A percentile compares a stretch with the other conserved stretches of the same genome.
phyloP scores from a whole-genome alignment of 2,113 vertebrate genomes.

The Peromyscus leucopus region DNA sequence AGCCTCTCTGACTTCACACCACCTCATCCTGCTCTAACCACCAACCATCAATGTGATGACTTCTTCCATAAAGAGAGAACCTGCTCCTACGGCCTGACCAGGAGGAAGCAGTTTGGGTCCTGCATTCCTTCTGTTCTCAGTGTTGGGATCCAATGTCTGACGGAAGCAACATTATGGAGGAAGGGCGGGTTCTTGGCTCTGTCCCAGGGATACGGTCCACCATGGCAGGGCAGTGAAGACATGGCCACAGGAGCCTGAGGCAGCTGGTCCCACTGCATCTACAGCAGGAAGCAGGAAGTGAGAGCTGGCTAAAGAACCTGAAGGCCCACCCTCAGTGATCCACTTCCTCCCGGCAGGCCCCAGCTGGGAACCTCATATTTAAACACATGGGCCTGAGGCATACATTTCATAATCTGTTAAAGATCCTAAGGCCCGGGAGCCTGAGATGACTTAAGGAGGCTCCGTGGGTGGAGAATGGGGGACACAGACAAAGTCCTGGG shows the following conservation, averaged over 20 bases:
- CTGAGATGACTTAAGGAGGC: not conserved
- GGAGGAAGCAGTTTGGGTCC: not conserved
- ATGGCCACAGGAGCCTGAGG: fast-evolving
- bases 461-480: not conserved
- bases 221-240: too few species aligned
- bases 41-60: fast-evolving
- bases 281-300: not conserved
- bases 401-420: not conserved
- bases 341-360: not conserved
- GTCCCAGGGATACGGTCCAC: not conserved
- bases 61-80: not conserved
- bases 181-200: not conserved
- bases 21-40: fast-evolving
- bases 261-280: not conserved
- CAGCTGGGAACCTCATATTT: too few species aligned
- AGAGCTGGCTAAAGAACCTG: not conserved
- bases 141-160: not conserved
- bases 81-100: not conserved
- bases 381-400: not conserved
- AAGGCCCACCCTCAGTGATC: not conserved
- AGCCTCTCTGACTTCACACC: fast-evolving
- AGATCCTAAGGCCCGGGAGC: not conserved
- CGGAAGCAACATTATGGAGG: not conserved
- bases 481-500: not conserved
- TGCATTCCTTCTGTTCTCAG: not conserved